Base-by-base conservation (phyloP, 2,888 invertebrate genomes). In the Lagria hirta region DNA sequence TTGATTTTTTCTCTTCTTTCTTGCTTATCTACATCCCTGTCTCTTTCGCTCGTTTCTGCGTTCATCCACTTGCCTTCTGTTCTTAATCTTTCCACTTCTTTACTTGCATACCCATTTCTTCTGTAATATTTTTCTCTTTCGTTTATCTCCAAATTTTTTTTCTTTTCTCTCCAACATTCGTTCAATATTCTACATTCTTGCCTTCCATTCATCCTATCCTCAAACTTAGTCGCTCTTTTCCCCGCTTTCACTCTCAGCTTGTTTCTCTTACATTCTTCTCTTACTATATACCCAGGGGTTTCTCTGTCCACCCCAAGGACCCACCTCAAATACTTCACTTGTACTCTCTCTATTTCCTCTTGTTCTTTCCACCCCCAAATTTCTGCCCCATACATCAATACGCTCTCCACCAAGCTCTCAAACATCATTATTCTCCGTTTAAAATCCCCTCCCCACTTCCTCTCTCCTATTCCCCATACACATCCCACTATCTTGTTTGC, bases 321-420 rank as follows among this genome's bases (percentile, higher is more conserved):
- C 4, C 8, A 5, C 10, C 8, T 24, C 8, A 24, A 4, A 8
- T 24, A 24, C 8, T 24, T 24, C 4, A 6, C 24, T 8, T 24
- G 24, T 4, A 24, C 24, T 24, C 24, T 24, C 8, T 24, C 24
- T 8, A 4, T 8, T 8, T 24, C 4, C 6, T 8, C 24, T 6
- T 24, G 8, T 24, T 24, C 24, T 24, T 5, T 8, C 24, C 24
- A 24, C 24, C 24, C 24, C 5, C 24, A 24, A 8, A 24, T 24
- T 24, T 24, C 24, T 8, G 6, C 8, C 10, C 8, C 24, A 8
- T 24, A 6, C 24, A 24, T 24, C 24, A 24, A 8, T 10, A 24
- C 10, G 4, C 24, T 24, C 5, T 8, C 4, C 8, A 8, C 24
- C 5, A 24, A 8, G 10, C 24, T 24, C 7, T 24, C 24, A 6